Evolutionary conservation across 2,797 vertebrate genomes (phyloP), one percentile per base, ranked within the genome.

Genomic region (Hydrophis major): DNA sequence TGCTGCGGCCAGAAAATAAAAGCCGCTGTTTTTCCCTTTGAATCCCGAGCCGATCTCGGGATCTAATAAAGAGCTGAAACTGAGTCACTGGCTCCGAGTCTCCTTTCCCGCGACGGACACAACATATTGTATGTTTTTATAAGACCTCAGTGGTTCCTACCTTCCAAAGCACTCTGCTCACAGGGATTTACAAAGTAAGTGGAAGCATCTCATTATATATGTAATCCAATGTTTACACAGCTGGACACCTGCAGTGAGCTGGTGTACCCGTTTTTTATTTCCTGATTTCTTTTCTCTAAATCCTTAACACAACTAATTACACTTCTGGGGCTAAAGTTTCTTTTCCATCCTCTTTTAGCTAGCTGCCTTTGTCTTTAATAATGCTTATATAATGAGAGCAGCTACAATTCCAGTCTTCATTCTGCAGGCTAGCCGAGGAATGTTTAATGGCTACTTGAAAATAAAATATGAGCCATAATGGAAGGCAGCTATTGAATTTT

Each of bases 371-470:
- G 63, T 56, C 12, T 57, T 27, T 56, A 18, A 61, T 93, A 86
- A 90, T 10, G 1, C 50, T 14, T 56, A 61, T 88, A 56, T 69
- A 87, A 0, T 0, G 55, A 66, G 0, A 8, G 25, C 59, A 92
- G 74, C 28, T 69, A 88, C 42, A 87, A 50, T 60, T 60, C 90
- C 90, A 14, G 7, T 66, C 59, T 13, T 2, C 61, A 42, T 66
- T 93, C n/a, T 47, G n/a, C 86, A 87, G 22, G 90, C 12, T 61
- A 90, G 47, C 61, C 47, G 59, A 89, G 56, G 28, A 94, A 60
- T 93, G 63, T 89, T 89, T 91, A 94, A 94, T 69, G 78, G 92
- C 56, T 56, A 91, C 55, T 57, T 92, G 92, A 90, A 87, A 90
- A 89, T 90, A 87, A 94, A 95, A 87, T 87, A 94, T 3, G 59